Evolutionary conservation across 2,113 vertebrate genomes (phyloP).

Genomic region (Perca schrenkii): DNA sequence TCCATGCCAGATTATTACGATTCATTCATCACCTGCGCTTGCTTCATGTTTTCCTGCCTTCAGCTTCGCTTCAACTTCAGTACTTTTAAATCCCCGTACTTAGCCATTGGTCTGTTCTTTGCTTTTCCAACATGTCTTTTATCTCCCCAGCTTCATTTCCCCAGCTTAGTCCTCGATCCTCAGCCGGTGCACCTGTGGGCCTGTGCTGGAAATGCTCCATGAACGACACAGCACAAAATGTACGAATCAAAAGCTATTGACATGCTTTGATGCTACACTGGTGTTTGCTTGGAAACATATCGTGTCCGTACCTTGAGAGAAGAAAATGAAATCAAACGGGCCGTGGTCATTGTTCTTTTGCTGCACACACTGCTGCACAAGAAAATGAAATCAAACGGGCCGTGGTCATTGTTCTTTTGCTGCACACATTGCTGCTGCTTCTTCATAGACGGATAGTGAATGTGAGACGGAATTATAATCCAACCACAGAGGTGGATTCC

Average conservation of each 20-base stretch:
- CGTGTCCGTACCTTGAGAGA: constrained; percentile 20
- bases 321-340: constrained; percentile 4
- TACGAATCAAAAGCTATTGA: constrained; percentile 53
- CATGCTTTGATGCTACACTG: constrained; percentile 28
- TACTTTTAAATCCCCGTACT: constrained; percentile 48
- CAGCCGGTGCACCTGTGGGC: constrained; percentile 23
- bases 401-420: constrained; percentile 27
- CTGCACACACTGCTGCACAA: constrained; percentile 13
- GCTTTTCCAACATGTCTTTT: constrained; percentile 30
- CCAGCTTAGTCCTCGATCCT: neutral
- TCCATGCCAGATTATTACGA: constrained; percentile 73
- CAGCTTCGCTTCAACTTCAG: constrained; percentile 48
- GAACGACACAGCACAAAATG: constrained; percentile 34
- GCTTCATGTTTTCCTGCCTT: constrained; percentile 41
- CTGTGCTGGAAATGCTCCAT: constrained; percentile 3
- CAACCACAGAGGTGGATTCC: constrained; percentile 8
- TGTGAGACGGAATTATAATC: constrained; percentile 40
- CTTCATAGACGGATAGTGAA: neutral
- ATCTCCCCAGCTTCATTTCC: neutral
- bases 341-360: constrained; percentile 24
- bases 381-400: constrained; percentile 27
- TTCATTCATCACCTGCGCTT: constrained; percentile 77
- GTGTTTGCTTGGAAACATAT: constrained; percentile 10
- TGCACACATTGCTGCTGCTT: constrained; percentile 13
- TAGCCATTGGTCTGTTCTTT: constrained; percentile 55